phyloP scores from a whole-genome alignment of 2,888 invertebrate species.

The Drosophila crucigera region DNA sequence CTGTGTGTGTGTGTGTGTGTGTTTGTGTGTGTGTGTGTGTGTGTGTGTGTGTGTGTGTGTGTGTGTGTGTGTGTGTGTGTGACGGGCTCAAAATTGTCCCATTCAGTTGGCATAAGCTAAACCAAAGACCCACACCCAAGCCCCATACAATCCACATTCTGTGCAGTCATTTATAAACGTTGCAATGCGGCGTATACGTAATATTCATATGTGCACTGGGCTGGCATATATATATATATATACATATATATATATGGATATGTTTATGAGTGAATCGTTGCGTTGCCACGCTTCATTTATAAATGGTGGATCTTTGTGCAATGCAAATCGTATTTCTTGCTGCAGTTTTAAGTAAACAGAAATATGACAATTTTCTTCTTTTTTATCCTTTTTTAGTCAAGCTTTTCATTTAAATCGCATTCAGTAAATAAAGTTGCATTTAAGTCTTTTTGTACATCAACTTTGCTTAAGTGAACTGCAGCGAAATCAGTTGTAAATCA shows the following conservation, averaged over 20 bases:
- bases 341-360: constrained; percentile 69
- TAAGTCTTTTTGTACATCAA: not conserved
- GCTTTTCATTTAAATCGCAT: constrained; percentile 49
- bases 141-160: constrained; percentile 3
- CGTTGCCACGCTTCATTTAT: constrained; percentile 57
- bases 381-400: not conserved
- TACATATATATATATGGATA: not conserved
- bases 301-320: constrained; percentile 51
- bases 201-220: constrained; percentile 8
- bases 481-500: not conserved
- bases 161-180: constrained; percentile 69
- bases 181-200: constrained; percentile 52
- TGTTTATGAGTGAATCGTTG: constrained; percentile 25
- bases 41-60: not conserved
- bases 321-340: constrained; percentile 62
- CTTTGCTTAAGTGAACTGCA: not conserved
- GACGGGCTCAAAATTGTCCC: constrained; percentile 53
- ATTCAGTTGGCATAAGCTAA: constrained; percentile 70
- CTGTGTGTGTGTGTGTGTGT: not conserved
- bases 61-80: not conserved
- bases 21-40: not conserved
- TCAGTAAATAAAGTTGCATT: constrained; percentile 47
- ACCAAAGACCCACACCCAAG: not conserved
- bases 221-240: not conserved
- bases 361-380: constrained; percentile 52